phyloP scores from a whole-genome alignment of 1,140 invertebrate genomes.

The Aphelenchoides fujianensis region DNA sequence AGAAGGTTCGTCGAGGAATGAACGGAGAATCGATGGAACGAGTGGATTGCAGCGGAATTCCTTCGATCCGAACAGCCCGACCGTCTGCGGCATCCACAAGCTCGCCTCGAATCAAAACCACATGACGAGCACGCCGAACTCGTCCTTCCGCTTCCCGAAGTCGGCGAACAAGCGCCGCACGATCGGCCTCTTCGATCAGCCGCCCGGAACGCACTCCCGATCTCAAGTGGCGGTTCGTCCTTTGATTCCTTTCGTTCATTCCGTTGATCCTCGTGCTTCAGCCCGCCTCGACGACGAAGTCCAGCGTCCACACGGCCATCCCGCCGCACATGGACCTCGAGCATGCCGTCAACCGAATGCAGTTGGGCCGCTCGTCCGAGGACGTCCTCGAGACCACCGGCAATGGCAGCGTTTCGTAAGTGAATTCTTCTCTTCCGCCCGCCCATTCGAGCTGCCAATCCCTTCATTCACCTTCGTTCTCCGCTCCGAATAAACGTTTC shows the following conservation, averaged over 20 bases:
- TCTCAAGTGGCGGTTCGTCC: too few relatives aligned
- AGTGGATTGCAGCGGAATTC: background rate
- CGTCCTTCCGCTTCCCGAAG: background rate
- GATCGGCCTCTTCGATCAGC: conserved; percentile 3
- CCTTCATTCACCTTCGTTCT: background rate
- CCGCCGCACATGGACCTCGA: background rate
- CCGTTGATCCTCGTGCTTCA: background rate
- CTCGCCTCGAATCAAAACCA: background rate
- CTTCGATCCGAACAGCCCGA: conserved; percentile 16
- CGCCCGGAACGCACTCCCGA: too few relatives aligned
- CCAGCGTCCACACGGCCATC: background rate
- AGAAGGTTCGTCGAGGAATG: background rate
- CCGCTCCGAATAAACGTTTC: background rate
- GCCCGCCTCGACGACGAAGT: background rate
- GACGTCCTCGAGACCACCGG: background rate
- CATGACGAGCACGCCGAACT: background rate
- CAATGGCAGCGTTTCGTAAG: conserved; percentile 11
- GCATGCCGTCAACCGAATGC: background rate
- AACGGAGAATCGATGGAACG: too few relatives aligned
- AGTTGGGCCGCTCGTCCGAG: background rate
- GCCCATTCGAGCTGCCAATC: background rate
- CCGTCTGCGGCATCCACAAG: background rate
- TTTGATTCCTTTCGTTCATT: background rate
- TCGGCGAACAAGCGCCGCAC: background rate
- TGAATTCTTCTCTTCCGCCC: background rate